Evolutionary conservation across 2,113 vertebrate genomes (phyloP), one percentile per base, ranked within the genome.

Genomic region (Tetraodon nigroviridis): DNA sequence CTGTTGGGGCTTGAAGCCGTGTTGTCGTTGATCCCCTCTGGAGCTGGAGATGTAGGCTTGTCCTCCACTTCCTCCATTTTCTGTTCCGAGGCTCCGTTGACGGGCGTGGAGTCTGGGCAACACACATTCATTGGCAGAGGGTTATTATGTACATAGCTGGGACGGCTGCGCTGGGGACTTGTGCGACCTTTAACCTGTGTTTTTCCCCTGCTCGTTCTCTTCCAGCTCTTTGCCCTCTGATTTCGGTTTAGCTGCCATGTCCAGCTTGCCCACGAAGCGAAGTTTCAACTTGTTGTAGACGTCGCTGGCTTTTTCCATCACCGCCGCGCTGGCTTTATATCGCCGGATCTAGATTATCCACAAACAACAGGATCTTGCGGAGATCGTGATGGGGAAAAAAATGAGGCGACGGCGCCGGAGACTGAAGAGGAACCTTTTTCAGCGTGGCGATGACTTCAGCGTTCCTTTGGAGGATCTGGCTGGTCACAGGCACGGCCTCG

Each of bases 381-480:
- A 37, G 32, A 37, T 2, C 11, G 12, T 37, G 3, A 37, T 37
- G 32, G 4, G 12, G 12, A 44, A 29, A 37, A 52, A 42, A 17
- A 16, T 3, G 50, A 51, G 16, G 20, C 15, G 11, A 24, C 15
- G 12, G 13, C 4, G 21, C 4, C 20, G 16, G 13, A 19, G 12
- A 49, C 11, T 6, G 44, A 48, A 55, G 44, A 16, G 12, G 0
- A 58, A 96, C 96, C 93, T 99, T 98, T 51, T 98, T 98, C 53
- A 99, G 87, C 0, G 95, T 98, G 17, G 95, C 94, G 74, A 99
- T 97, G 57, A 99, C 92, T 0, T 98, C 95, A 0, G 95, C 93
- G 66, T 99, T 97, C 83, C 95, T 98, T 80, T 99, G 97, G 15
- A 99, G 92, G 72, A 96, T 95, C 68, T 98, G 95, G 22, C 94